A percentile compares a stretch with the other conserved stretches of the same genome.
phyloP scores from a whole-genome alignment of 2,113 vertebrate genomes.

The Chelonoidis abingdonii region DNA sequence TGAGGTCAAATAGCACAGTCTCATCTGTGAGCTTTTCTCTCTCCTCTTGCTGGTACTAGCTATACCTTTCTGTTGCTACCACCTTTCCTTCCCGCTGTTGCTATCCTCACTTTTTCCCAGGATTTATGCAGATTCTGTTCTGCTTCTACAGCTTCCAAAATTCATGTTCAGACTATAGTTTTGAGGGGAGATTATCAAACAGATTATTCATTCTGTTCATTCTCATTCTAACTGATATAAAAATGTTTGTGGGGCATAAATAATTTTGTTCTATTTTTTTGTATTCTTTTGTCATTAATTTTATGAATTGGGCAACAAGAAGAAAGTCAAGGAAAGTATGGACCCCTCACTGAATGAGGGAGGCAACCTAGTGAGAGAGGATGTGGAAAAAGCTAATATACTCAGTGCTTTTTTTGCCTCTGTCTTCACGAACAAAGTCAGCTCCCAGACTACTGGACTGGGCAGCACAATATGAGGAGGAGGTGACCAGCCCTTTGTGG shows the following conservation, averaged over 20 bases:
- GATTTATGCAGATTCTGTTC: constrained; percentile 65
- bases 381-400: too few species aligned
- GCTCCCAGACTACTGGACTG: too few species aligned
- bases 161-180: constrained; percentile 37
- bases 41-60: background rate
- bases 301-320: background rate
- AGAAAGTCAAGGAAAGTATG: too few species aligned
- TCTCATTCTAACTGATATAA: constrained; percentile 41
- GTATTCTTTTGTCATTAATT: background rate
- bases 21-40: constrained; percentile 21
- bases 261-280: too few species aligned
- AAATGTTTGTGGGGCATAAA: accelerated
- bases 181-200: constrained; percentile 11
- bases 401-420: too few species aligned
- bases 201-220: constrained; percentile 34
- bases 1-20: background rate
- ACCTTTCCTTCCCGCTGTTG: constrained; percentile 16
- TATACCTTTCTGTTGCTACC: background rate
- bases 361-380: too few species aligned
- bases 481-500: too few species aligned
- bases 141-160: constrained; percentile 60
- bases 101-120: constrained; percentile 38
- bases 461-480: too few species aligned
- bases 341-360: too few species aligned
- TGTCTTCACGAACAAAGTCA: too few species aligned